Evolutionary conservation across 2,888 invertebrate genomes (phyloP).

Genomic region (Lasius platythorax): DNA sequence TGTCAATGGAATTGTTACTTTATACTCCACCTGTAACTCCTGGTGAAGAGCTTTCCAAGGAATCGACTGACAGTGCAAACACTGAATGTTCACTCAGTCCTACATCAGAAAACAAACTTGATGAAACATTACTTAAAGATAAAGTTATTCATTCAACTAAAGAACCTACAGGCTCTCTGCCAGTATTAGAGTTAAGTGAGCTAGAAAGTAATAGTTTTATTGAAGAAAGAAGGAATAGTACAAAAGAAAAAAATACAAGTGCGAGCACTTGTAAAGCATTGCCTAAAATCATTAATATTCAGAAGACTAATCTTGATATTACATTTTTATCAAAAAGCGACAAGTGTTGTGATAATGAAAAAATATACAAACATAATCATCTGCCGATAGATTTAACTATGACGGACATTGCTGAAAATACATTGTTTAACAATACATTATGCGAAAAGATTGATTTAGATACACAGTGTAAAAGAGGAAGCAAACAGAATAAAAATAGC

Average conservation of each 20-base stretch:
- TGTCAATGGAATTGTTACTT: slow-evolving; percentile 33
- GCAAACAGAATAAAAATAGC: not conserved
- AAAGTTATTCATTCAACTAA: not conserved
- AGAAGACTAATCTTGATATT: slow-evolving; percentile 59
- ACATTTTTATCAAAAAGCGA: not conserved
- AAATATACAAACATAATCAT: not conserved
- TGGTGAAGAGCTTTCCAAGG: not conserved
- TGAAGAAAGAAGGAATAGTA: not conserved
- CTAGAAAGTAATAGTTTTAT: not conserved
- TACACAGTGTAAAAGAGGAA: not conserved
- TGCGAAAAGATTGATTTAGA: not conserved
- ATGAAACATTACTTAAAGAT: not conserved
- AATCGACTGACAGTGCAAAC: not conserved
- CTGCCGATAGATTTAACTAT: not conserved
- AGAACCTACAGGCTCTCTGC: not conserved
- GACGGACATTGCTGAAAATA: not conserved
- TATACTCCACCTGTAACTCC: slow-evolving; percentile 33
- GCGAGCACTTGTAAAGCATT: not conserved
- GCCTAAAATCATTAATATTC: slow-evolving; percentile 56
- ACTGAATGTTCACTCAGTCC: not conserved
- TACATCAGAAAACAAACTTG: not conserved
- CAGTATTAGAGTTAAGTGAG: not conserved
- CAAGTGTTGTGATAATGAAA: not conserved
- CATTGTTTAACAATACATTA: not conserved
- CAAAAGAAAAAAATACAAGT: not conserved